Evolutionary conservation across 2,113 vertebrate genomes (phyloP), one percentile per base, ranked within the genome.

Genomic region (Synchiropus splendidus): DNA sequence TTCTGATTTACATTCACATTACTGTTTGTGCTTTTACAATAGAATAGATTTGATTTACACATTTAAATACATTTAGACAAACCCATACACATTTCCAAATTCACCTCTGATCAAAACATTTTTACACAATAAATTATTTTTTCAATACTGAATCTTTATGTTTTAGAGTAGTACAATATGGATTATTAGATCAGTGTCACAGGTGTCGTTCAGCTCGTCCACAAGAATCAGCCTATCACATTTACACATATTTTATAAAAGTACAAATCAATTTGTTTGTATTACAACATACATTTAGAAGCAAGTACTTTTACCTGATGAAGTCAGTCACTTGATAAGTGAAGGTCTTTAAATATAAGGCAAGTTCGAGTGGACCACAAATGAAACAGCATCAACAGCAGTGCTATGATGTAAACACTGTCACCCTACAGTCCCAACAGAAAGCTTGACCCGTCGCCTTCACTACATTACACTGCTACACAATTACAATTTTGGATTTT

Each of bases 11-110:
- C 59, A 64, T 74, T 80, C 56, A 73, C 64, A 70, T 66, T 69
- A 49, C 18, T 46, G 32, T 54, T 78, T 82, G 80, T 84, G 81
- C 79, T 80, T 79, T 61, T 61, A 54, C 38, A 69, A 32, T 65
- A 61, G 5, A 64, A 41, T n/a, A 57, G 45, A 57, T 38, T 53
- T 31, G 42, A 44, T 70, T 55, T 56, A 58, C 31, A 69, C 21
- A 45, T 55, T 62, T 65, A 61, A 70, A 72, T 41, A 61, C 45
- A 57, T 10, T 42, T 59, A 54, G 39, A 57, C 46, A 60, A 69
- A 11, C 64, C 63, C 52, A 67, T 65, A 66, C 65, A 69, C 44
- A 74, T 42, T 59, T 67, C 61, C 36, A 36, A 73, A 51, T 54
- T 52, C 31, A 52, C 42, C 39, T 45, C 42, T 17, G 54, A 63